Base-by-base conservation (phyloP, 2,113 vertebrate genomes). In the Cottus gobio region DNA sequence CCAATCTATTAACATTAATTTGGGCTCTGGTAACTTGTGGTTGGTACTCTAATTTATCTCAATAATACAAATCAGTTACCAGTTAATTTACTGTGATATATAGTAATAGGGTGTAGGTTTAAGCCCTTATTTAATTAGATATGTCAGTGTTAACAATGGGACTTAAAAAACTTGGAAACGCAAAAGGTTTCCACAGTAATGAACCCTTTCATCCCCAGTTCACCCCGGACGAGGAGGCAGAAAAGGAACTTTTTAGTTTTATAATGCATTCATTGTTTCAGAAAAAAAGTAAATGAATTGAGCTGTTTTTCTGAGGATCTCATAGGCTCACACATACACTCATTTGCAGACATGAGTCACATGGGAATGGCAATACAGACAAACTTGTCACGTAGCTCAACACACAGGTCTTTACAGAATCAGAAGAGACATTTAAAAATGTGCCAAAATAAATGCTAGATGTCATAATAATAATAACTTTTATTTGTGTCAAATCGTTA, bases 281-380 rank as follows among this genome's bases (percentile, higher is more conserved):
- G 15, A 77, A 20, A 42, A 31, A 31, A 34, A 22, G 39, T 18
- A 18, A 61, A 7, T 50, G 82, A 76, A 0, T 11, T 31, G 22
- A 5, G 42, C 18, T 57, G 18, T 36, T 30, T 39, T 28, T 46
- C 28, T 31, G 67, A 79, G 28, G 52, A 71, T 70, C 50, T 62
- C 31, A 67, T 80, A 22, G 2, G 37, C 28, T 60, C 63, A 2
- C 50, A 66, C 70, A 58, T 18, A 2, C 0, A 28, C 6, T 60
- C 11, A 22, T 50, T 30, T n/a, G n/a, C 31, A 26, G 54, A 62
- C 22, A 11, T 5, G 1, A 1, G 22, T 87, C 82, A 74, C 72
- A 28, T 67, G 71, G 3, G 44, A n/a, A 39, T 12, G 24, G 26
- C 5, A 54, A 18, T 39, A 20, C 2, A 66, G 34, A 9, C 31